Percentiles rank a stretch among this genome's conserved stretches.
These are phyloP conservation scores for Emydocephalus ijimae DNA, from an alignment of 2,113 vertebrate species.

Conservation along the genomic window DNA sequence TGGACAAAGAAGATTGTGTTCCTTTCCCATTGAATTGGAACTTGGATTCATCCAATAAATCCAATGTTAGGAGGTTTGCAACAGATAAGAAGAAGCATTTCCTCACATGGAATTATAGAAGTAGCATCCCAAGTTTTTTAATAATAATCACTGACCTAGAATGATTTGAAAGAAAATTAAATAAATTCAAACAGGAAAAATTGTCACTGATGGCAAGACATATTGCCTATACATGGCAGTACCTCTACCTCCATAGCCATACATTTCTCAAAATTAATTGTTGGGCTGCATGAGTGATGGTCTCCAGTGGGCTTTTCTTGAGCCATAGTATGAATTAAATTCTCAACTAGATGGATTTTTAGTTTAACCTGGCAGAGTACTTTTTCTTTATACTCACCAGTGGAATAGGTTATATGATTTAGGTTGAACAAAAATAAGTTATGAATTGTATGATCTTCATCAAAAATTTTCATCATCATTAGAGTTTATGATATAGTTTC, in stretches of 20 bases:
- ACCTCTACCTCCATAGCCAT: not conserved
- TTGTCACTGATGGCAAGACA: not conserved
- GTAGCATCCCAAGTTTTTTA: not conserved
- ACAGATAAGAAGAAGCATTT: not conserved
- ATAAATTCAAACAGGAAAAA: not conserved
- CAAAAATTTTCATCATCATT: not conserved
- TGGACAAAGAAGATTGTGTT: not conserved
- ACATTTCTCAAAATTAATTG: not conserved
- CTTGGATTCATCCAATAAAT: not conserved
- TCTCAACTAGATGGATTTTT: not conserved
- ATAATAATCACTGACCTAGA: not conserved
- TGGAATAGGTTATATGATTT: not conserved
- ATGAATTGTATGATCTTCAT: not conserved
- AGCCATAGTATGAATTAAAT: not conserved
- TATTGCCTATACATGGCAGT: not conserved
- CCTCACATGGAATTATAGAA: not conserved
- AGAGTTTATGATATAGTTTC: not conserved
- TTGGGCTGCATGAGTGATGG: not conserved
- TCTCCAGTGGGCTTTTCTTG: not conserved
- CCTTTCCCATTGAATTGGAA: not conserved
- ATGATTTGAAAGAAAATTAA: not conserved
- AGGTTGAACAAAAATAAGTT: not conserved
- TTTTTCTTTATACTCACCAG: not conserved
- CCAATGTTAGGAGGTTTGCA: not conserved
- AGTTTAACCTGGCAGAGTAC: not conserved